Evolutionary conservation across 2,888 invertebrate species (phyloP).

Genomic region (Dicycla oo): DNA sequence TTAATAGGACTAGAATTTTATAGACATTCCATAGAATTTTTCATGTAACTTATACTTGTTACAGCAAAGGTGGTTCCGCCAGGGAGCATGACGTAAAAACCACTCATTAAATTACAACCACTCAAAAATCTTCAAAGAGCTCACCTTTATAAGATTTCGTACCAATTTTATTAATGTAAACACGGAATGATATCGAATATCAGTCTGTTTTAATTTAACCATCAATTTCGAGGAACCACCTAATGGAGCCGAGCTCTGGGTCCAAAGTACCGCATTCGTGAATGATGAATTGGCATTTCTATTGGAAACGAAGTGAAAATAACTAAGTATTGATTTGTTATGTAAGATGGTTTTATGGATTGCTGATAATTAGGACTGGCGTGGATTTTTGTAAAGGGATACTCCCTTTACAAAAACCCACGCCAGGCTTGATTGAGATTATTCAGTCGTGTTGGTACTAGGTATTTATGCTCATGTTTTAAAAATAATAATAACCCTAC

Average conservation of each 20-base stretch:
- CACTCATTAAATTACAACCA: background rate
- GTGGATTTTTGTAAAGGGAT: background rate
- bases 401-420: too few species aligned
- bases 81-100: too few species aligned
- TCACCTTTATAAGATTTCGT: background rate
- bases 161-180: constrained; percentile 8
- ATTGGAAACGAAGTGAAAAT: constrained; percentile 66
- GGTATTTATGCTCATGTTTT: too few species aligned
- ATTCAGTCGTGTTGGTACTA: background rate
- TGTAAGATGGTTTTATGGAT: constrained; percentile 8
- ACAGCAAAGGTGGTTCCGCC: too few species aligned
- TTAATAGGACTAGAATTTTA: too few species aligned
- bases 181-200: constrained; percentile 33
- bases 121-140: too few species aligned
- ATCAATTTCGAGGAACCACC: constrained; percentile 44
- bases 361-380: constrained; percentile 35
- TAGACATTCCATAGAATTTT: too few species aligned
- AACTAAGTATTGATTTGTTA: constrained; percentile 61
- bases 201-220: constrained; percentile 35
- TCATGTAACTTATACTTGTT: too few species aligned
- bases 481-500: too few species aligned
- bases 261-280: constrained; percentile 53
- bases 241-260: constrained; percentile 48
- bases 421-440: background rate
- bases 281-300: constrained; percentile 70